Conservation (phyloP, 2,888 invertebrate species). For the Caenorhabditis auriculariae region DNA sequence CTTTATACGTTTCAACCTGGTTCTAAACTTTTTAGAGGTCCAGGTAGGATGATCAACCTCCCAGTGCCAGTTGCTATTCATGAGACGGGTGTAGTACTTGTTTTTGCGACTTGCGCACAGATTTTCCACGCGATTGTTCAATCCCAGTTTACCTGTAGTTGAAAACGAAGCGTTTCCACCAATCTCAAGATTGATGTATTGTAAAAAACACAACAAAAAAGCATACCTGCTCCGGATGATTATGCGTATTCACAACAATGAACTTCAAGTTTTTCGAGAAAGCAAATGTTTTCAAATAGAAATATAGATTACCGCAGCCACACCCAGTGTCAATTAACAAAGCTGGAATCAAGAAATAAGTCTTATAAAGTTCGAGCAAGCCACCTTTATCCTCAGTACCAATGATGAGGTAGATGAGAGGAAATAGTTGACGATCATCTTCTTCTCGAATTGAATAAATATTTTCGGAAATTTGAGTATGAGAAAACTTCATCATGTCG, state of each 20-base stretch:
- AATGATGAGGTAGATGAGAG: constrained; percentile 38
- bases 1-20: constrained; percentile 43
- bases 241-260: constrained; percentile 49
- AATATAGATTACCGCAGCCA: constrained; percentile 45
- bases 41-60: constrained; percentile 11
- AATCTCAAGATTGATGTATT: constrained; percentile 19
- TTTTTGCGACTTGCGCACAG: constrained; percentile 36
- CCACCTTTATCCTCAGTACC: constrained; percentile 31
- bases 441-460: constrained; percentile 41
- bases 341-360: constrained; percentile 16
- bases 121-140: constrained; percentile 39
- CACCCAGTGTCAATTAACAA: constrained; percentile 47
- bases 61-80: constrained; percentile 49
- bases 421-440: constrained; percentile 27
- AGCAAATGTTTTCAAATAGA: constrained; percentile 32
- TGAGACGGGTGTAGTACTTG: constrained; percentile 44
- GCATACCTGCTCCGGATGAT: constrained; percentile 47
- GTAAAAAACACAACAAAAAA: background rate
- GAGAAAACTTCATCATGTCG: constrained; percentile 31
- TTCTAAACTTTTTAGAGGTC: background rate
- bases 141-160: constrained; percentile 43
- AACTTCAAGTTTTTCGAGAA: constrained; percentile 34
- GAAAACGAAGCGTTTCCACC: constrained; percentile 49
- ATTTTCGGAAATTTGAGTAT: constrained; percentile 23
- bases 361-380: background rate